Evolutionary conservation across 2,797 vertebrate species (phyloP).

Genomic region (Sciaenops ocellatus): DNA sequence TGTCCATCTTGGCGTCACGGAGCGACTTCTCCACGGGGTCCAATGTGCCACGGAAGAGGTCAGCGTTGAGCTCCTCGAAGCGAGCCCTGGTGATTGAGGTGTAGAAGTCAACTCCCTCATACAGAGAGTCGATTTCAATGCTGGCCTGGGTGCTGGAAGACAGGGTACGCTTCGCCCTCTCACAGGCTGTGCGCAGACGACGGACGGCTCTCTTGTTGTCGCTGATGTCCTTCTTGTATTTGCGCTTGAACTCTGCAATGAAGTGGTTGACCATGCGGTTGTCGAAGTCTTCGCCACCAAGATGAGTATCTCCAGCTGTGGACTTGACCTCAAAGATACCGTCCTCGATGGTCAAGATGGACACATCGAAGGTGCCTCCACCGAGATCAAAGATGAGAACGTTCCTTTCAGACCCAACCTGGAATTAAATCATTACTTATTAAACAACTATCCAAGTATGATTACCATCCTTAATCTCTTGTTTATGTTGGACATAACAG

Average conservation of each 20-base stretch:
- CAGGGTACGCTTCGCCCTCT: constrained; percentile 88
- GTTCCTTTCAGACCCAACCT: constrained; percentile 88
- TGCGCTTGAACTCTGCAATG: constrained; percentile 91
- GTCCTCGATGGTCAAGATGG: constrained; percentile 91
- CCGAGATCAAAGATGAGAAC: constrained; percentile 93
- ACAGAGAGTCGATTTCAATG: constrained; percentile 90
- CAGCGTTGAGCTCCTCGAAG: constrained; percentile 91
- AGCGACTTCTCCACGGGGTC: constrained; percentile 92
- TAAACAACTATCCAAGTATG: not conserved
- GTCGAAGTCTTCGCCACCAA: constrained; percentile 91
- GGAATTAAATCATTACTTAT: constrained; percentile 7
- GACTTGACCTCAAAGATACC: constrained; percentile 93
- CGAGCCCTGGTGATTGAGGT: constrained; percentile 92
- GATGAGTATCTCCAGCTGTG: constrained; percentile 90
- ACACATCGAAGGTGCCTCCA: constrained; percentile 92
- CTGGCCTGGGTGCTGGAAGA: constrained; percentile 90
- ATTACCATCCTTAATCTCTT: too few species aligned
- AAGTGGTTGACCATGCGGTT: constrained; percentile 92
- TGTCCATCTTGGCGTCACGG: constrained; percentile 90
- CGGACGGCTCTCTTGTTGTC: constrained; percentile 91
- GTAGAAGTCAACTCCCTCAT: constrained; percentile 92
- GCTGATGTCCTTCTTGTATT: constrained; percentile 91
- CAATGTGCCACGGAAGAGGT: constrained; percentile 91
- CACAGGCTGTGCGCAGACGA: constrained; percentile 88
- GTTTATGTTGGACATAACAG: too few species aligned